Percentiles rank a stretch among this genome's conserved stretches.
Conservation (phyloP, 2,113 vertebrate species). For the Elaphurus davidianus region DNA sequence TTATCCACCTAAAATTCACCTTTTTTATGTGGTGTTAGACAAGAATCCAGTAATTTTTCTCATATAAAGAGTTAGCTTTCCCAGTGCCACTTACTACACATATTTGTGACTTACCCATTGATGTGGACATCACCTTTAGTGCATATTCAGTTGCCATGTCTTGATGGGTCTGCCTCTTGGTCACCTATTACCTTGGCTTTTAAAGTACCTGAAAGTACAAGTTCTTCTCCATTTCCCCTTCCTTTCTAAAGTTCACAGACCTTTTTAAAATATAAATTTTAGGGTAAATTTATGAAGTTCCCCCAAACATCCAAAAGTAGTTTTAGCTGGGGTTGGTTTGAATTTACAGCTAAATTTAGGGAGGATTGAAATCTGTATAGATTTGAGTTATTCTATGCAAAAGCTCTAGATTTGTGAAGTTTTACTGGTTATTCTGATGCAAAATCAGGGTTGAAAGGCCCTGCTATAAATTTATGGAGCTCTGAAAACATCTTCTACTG, state of each 20-base stretch:
- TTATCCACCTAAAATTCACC: not conserved
- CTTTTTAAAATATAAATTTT: constrained; percentile 21
- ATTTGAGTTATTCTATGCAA: not conserved
- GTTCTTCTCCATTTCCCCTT: not conserved
- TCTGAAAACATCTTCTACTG: not conserved
- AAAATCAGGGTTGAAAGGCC: not conserved
- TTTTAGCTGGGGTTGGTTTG: not conserved
- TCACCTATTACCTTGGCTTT: not conserved
- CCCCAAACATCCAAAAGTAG: not conserved
- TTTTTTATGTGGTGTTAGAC: not conserved
- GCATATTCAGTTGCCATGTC: not conserved
- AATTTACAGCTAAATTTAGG: not conserved
- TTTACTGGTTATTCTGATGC: not conserved
- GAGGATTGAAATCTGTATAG: not conserved
- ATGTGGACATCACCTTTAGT: not conserved
- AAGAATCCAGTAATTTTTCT: not conserved
- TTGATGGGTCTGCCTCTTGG: not conserved
- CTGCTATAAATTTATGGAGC: not conserved
- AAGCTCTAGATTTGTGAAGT: not conserved
- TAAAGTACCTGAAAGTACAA: not conserved
- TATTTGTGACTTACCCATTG: not conserved
- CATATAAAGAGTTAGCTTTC: not conserved
- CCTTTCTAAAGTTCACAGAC: not conserved
- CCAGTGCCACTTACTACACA: not conserved
- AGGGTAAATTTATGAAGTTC: not conserved